Percentiles rank a stretch among this genome's conserved stretches.
phyloP scores from a whole-genome alignment of 2,797 vertebrate species.

The Poecile montanus region DNA sequence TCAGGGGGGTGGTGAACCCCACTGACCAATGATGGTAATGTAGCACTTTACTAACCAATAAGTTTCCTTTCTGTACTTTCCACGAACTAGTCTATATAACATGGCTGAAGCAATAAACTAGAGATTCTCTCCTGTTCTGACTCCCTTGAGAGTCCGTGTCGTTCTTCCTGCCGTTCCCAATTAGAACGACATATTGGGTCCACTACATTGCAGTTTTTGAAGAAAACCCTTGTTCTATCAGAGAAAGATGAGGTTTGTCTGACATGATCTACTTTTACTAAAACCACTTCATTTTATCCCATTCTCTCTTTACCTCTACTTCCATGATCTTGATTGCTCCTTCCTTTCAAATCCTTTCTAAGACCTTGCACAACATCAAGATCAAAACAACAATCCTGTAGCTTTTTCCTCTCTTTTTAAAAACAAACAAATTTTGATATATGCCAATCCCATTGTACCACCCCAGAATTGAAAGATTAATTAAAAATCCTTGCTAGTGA shows the following conservation, averaged over 20 bases:
- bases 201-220: not conserved
- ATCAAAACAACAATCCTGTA: not conserved
- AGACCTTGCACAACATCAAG: not conserved
- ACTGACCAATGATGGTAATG: too few relatives aligned
- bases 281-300: not conserved
- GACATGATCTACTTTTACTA: not conserved
- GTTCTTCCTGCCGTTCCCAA: too few relatives aligned
- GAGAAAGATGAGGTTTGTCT: not conserved
- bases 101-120: too few relatives aligned
- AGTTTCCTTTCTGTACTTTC: too few relatives aligned
- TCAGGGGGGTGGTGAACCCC: too few relatives aligned
- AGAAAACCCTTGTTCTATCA: not conserved
- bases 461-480: not conserved
- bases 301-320: not conserved
- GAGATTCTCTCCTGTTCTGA: too few relatives aligned
- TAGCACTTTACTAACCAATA: too few relatives aligned
- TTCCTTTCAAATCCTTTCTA: not conserved
- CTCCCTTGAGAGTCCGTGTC: too few relatives aligned
- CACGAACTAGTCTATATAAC: too few relatives aligned
- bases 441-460: not conserved
- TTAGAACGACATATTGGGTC: accelerated
- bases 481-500: not conserved
- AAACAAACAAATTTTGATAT: not conserved
- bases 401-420: not conserved
- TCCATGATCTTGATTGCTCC: not conserved